Percentiles rank a stretch among this genome's conserved stretches.
phyloP scores from a whole-genome alignment of 2,888 invertebrate genomes.

The Megaustenia siamemsis region DNA sequence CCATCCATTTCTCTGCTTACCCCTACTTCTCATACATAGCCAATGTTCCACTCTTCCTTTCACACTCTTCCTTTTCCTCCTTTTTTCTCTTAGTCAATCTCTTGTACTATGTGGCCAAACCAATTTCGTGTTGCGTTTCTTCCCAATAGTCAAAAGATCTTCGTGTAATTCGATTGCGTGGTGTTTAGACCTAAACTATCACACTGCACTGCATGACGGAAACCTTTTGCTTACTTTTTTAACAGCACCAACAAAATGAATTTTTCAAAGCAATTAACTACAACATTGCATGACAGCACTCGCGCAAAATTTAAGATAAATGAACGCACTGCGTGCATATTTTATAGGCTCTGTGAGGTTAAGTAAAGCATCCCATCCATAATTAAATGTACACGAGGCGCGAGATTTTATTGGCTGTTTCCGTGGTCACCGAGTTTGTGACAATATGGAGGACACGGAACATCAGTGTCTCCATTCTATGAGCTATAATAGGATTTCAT shows the following conservation, averaged over 20 bases:
- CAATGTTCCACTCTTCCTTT: too few species aligned
- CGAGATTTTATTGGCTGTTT: slow-evolving; percentile 35
- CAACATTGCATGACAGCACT: background rate
- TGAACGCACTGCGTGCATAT: background rate
- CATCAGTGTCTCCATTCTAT: slow-evolving; percentile 29
- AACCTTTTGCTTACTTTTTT: background rate
- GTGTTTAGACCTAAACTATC: too few species aligned
- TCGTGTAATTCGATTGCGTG: too few species aligned
- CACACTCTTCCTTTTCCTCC: too few species aligned
- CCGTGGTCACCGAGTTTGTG: slow-evolving; percentile 49
- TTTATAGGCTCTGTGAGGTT: background rate
- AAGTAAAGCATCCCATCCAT: slow-evolving; percentile 19
- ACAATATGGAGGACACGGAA: slow-evolving; percentile 53
- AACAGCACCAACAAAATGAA: background rate
- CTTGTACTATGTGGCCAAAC: too few species aligned
- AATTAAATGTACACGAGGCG: background rate
- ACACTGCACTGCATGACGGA: too few species aligned
- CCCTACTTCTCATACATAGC: too few species aligned
- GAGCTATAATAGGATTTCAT: background rate
- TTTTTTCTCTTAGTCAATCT: too few species aligned
- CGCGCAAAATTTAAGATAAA: background rate
- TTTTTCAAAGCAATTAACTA: background rate
- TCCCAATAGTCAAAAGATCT: too few species aligned
- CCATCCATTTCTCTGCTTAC: too few species aligned
- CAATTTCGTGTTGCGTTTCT: too few species aligned